Evolutionary conservation across 1,140 invertebrate species (phyloP).

Genomic region (Calephelis nemesis): DNA sequence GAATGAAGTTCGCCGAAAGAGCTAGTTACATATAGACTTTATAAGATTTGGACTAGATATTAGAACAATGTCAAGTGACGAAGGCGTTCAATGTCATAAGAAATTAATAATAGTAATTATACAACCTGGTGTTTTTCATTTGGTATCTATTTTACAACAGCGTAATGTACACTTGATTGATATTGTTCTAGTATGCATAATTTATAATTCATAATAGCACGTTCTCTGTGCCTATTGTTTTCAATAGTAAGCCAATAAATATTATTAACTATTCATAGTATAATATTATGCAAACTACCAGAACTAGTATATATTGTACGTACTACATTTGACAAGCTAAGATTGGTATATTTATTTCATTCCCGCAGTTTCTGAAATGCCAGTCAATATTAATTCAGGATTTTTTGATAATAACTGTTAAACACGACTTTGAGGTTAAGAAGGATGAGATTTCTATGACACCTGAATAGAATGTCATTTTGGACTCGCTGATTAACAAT

Average conservation of each 20-base stretch:
- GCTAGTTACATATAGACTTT: no score
- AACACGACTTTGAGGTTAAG: no score
- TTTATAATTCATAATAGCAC: not conserved
- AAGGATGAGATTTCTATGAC: no score
- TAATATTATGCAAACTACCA: not conserved
- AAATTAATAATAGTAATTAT: not conserved
- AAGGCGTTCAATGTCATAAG: not conserved
- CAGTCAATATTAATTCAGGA: no score
- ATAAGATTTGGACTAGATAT: no score
- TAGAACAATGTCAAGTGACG: not conserved
- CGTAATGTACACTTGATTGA: slow-evolving; percentile 1
- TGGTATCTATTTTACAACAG: not conserved
- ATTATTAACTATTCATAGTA: not conserved
- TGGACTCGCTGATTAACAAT: no score
- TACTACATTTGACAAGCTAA: not conserved
- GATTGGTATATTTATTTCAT: no score
- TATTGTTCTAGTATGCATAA: not conserved
- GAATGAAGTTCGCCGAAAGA: no score
- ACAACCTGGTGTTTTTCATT: not conserved
- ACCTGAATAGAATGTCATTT: no score
- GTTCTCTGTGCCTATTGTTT: not conserved
- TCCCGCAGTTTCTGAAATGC: no score
- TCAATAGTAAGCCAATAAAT: not conserved
- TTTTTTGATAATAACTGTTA: no score
- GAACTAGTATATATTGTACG: not conserved